Percentiles rank a stretch among this genome's conserved stretches.
These are phyloP conservation scores for Oedothorax gibbosus DNA, from an alignment of 1,140 invertebrate species.

Conservation along the genomic window DNA sequence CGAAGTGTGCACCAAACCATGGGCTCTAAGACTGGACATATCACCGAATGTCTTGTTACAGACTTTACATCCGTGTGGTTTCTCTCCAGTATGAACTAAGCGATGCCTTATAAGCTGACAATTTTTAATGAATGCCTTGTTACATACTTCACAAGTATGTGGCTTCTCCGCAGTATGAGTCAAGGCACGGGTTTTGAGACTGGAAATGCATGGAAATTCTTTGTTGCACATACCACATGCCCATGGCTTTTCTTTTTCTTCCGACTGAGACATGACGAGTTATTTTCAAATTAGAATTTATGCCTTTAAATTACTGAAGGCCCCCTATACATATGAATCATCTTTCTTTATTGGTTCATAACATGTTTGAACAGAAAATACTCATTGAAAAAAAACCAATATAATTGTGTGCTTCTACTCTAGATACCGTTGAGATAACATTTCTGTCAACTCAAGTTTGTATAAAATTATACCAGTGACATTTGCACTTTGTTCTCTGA, in stretches of 20 bases:
- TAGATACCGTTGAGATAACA: too few relatives aligned
- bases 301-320: too few relatives aligned
- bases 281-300: too few relatives aligned
- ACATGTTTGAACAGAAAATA: too few relatives aligned
- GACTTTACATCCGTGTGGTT: constrained; percentile 14
- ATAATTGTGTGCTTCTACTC: too few relatives aligned
- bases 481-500: too few relatives aligned
- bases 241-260: constrained; percentile 1
- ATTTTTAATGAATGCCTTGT: constrained; percentile 41
- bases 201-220: not conserved
- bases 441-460: too few relatives aligned
- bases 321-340: too few relatives aligned
- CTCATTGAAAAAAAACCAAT: too few relatives aligned
- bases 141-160: constrained; percentile 28
- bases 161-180: constrained; percentile 45
- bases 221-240: not conserved
- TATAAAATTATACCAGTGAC: too few relatives aligned
- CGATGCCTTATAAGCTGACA: constrained; percentile 65
- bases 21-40: constrained; percentile 66
- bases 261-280: too few relatives aligned
- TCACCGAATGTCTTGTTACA: constrained; percentile 25
- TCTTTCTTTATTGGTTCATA: too few relatives aligned
- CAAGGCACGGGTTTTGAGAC: constrained; percentile 19
- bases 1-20: constrained; percentile 88
- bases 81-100: constrained; percentile 48